These are phyloP conservation scores for Margarornis squamiger DNA, from an alignment of 2,797 vertebrate genomes.

Conservation along the genomic window DNA sequence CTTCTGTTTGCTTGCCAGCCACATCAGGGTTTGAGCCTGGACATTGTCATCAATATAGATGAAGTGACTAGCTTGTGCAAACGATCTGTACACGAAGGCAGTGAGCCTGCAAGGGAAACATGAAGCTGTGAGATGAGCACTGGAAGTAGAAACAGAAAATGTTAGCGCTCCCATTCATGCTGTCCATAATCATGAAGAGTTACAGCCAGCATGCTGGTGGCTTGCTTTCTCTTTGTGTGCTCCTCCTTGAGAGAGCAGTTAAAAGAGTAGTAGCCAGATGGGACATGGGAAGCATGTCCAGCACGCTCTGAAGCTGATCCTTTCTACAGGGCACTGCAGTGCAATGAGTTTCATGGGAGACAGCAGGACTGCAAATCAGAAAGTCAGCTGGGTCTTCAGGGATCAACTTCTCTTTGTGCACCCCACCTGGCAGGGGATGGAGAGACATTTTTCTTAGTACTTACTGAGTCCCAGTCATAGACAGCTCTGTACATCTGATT, in stretches of 20 bases:
- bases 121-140: background rate
- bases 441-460: background rate
- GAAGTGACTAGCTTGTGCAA: conserved; percentile 71
- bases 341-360: background rate
- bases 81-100: conserved; percentile 85
- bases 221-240: background rate
- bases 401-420: background rate
- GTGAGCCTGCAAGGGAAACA: conserved; percentile 78
- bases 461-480: background rate
- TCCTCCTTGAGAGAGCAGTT: background rate
- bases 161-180: fast-evolving
- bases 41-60: conserved; percentile 78
- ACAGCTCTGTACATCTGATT: background rate
- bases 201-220: background rate
- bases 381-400: background rate
- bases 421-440: fast-evolving
- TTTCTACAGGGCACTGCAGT: background rate
- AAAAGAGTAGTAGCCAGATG: background rate
- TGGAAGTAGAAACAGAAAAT: background rate
- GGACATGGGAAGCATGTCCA: background rate
- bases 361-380: background rate
- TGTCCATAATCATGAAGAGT: background rate
- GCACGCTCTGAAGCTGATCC: background rate
- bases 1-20: conserved; percentile 78
- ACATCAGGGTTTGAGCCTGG: conserved; percentile 75